phyloP scores from a whole-genome alignment of 1,140 invertebrate genomes.

The Panonychus citri region DNA sequence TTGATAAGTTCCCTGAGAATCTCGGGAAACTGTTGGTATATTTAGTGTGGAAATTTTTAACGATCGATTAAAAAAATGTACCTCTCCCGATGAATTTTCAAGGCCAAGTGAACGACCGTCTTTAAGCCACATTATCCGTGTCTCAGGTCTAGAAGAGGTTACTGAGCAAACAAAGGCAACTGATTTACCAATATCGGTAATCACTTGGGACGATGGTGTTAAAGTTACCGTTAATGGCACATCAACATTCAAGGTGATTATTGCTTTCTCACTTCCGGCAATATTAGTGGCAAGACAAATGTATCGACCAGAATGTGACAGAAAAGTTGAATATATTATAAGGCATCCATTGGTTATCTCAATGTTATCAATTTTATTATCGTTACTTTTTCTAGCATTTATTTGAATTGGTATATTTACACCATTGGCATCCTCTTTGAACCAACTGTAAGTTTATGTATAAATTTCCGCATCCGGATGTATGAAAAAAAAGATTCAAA shows the following conservation, averaged over 20 bases:
- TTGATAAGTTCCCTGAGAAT: conserved; percentile 64
- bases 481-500: too few relatives aligned
- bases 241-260: conserved; percentile 12
- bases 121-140: conserved; percentile 43
- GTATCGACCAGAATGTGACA: conserved; percentile 16
- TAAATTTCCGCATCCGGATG: too few relatives aligned
- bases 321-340: conserved; percentile 9
- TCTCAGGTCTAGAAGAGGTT: conserved; percentile 48
- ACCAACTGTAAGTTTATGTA: too few relatives aligned
- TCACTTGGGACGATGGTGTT: conserved; percentile 22
- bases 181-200: conserved; percentile 54
- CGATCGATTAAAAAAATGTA: background rate
- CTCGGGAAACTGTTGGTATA: conserved; percentile 18
- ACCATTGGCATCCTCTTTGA: conserved; percentile 11
- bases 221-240: background rate
- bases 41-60: conserved; percentile 13
- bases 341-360: conserved; percentile 1
- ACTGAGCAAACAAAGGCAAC: conserved; percentile 59
- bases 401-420: background rate
- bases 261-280: conserved; percentile 16
- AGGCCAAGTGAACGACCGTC: conserved; percentile 21
- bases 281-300: conserved; percentile 17
- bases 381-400: too few relatives aligned
- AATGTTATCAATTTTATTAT: conserved; percentile 1
- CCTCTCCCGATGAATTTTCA: background rate